Base-by-base conservation (phyloP, 2,888 invertebrate species). In the Dryocosmus kuriphilus region DNA sequence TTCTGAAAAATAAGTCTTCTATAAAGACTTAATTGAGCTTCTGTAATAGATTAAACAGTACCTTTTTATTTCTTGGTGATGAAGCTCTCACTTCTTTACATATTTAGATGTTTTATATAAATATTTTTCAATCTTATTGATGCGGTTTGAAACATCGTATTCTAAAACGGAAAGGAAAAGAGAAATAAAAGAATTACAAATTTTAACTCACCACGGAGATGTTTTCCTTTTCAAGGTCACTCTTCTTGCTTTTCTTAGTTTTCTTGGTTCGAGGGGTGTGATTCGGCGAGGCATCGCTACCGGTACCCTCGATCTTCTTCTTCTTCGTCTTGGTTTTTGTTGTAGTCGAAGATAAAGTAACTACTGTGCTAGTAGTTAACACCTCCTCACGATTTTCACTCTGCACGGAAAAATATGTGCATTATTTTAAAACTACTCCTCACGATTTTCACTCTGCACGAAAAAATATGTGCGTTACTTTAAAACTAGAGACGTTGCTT, bases 151-250 rank as follows among this genome's bases (percentile, higher is more conserved):
- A 41, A 22, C 27, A 22, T n/a, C n/a, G 9, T 24, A 73, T 1
- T 22, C 22, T 51, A 32, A 30, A 51, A 11, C 9, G 24, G 14
- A 35, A 55, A 41, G 16, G 3, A 8, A 2, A 38, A 16, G 16
- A 16, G 16, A 41, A 16, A 41, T 16, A 0, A 41, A 41, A 41
- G 19, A 24, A 24, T 51, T 57, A 74, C 46, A 35, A 41, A 65
- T 38, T 61, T 62, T 79, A 84, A 93, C 94, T 94, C 91, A 95
- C 95, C 92, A 95, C 94, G 82, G 94, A 95, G 88, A 95, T 94
- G 88, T 94, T 95, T 88, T 95, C 94, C 90, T 94, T 94, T 86
- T 94, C 94, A 80, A 92, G 92, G 82, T 94, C 94, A 82, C 89
- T 92, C 87, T 94, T 94, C 89, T 94, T 94, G 74, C 93, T 93